Conservation (phyloP, 2,888 invertebrate genomes). For the Oligia fasciuncula region DNA sequence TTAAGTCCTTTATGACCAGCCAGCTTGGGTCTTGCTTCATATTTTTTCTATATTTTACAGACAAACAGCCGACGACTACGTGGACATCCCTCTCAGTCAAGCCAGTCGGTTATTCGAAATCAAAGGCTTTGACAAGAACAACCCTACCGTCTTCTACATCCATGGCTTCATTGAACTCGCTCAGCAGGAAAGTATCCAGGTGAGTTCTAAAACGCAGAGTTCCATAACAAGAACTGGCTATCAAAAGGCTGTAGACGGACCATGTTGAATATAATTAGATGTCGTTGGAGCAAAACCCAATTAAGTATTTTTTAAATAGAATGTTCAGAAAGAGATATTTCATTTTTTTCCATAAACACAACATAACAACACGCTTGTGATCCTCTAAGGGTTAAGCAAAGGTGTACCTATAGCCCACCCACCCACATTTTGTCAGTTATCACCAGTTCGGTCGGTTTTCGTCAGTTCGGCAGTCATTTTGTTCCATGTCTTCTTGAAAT, state of each 20-base stretch:
- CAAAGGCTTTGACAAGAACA: conserved; percentile 85
- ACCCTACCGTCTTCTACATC: conserved; percentile 89
- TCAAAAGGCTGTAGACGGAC: background rate
- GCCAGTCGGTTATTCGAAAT: conserved; percentile 83
- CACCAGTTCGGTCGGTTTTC: background rate
- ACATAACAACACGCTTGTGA: background rate
- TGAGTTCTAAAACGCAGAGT: conserved; percentile 54
- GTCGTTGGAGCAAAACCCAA: background rate
- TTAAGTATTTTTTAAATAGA: background rate
- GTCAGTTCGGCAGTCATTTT: no score
- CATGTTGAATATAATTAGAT: background rate
- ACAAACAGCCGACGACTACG: conserved; percentile 79
- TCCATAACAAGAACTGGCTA: background rate
- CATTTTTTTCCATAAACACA: background rate
- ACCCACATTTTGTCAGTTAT: background rate
- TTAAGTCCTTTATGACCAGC: background rate
- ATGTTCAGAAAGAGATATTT: background rate
- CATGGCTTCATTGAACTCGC: conserved; percentile 91
- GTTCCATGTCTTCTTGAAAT: background rate
- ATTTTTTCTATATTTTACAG: conserved; percentile 69
- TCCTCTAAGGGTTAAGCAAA: background rate
- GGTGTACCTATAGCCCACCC: no score
- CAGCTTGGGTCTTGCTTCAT: background rate
- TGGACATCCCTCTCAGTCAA: conserved; percentile 87
- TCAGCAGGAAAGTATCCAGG: conserved; percentile 90